Conservation (phyloP, 1,140 invertebrate genomes). For the Drosophila pruinosa region DNA sequence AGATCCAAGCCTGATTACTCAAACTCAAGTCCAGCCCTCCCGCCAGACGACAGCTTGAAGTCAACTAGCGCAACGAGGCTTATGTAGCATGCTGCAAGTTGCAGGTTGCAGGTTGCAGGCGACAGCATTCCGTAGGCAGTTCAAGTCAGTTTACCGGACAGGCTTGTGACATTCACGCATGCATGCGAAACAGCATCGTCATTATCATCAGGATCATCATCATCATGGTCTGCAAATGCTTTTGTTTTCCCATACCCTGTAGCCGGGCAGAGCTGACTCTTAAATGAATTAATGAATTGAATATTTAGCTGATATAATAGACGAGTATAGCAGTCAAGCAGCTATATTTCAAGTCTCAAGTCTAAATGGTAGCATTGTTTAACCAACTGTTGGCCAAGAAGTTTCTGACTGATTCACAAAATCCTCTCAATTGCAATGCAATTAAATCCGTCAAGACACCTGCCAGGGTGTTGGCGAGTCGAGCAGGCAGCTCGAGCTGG, state of each 20-base stretch:
- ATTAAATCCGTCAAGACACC: too few species aligned
- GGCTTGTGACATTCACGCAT: constrained; percentile 62
- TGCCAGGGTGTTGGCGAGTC: neutral
- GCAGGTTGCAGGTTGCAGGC: neutral
- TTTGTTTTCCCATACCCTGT: neutral
- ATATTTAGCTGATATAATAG: too few species aligned
- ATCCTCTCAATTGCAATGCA: too few species aligned
- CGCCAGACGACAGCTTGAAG: neutral
- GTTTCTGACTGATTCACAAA: too few species aligned
- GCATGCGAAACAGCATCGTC: constrained; percentile 26
- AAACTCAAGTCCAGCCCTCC: neutral
- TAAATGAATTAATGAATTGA: neutral
- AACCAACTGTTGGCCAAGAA: too few species aligned
- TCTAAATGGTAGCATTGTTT: too few species aligned
- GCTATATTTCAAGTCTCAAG: too few species aligned
- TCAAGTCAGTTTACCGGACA: constrained; percentile 15
- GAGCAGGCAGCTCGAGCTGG: too few species aligned
- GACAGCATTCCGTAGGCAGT: neutral
- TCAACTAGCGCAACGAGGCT: neutral
- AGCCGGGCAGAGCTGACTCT: neutral
- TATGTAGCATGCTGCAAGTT: neutral
- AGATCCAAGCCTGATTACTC: neutral
- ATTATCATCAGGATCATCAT: neutral
- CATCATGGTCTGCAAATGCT: neutral
- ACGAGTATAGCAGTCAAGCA: too few species aligned